Evolutionary conservation across 1,140 invertebrate species (phyloP).

Genomic region (Acromyrmex charruanus): DNA sequence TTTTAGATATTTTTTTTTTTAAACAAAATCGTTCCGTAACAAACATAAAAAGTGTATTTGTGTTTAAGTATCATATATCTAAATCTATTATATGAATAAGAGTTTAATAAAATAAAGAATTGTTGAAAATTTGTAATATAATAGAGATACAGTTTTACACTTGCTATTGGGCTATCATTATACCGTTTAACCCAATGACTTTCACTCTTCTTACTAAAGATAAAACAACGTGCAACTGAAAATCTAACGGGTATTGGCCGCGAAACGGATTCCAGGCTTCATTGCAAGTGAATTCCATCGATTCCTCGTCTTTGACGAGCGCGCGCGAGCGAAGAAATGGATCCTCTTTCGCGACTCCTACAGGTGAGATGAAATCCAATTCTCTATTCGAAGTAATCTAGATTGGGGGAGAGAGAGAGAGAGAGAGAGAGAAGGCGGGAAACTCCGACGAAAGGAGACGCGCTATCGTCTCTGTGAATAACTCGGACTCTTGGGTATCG

Average conservation of each 20-base stretch:
- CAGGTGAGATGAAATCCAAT: conserved; percentile 41
- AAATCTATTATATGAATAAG: neutral
- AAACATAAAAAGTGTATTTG: neutral
- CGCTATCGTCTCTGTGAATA: conserved; percentile 10
- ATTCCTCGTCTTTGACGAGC: conserved; percentile 37
- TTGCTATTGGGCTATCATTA: neutral
- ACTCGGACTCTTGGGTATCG: conserved; percentile 45
- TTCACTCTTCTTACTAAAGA: conserved; percentile 2
- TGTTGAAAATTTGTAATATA: neutral
- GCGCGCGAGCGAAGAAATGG: conserved; percentile 14
- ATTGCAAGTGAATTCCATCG: conserved; percentile 44
- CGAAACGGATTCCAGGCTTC: conserved; percentile 12
- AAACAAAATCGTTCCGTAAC: too few relatives aligned
- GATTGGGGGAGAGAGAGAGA: neutral
- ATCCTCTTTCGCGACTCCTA: conserved; percentile 29
- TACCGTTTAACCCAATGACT: neutral
- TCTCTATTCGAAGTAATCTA: conserved; percentile 50
- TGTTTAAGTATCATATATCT: neutral
- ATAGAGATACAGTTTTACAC: neutral
- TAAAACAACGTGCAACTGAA: neutral
- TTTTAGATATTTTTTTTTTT: too few relatives aligned
- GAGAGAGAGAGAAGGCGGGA: neutral
- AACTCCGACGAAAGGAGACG: conserved; percentile 2
- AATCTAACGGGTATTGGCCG: conserved; percentile 6
- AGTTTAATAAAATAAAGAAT: neutral